phyloP scores from a whole-genome alignment of 2,888 invertebrate species.

The Napeogenes inachia region DNA sequence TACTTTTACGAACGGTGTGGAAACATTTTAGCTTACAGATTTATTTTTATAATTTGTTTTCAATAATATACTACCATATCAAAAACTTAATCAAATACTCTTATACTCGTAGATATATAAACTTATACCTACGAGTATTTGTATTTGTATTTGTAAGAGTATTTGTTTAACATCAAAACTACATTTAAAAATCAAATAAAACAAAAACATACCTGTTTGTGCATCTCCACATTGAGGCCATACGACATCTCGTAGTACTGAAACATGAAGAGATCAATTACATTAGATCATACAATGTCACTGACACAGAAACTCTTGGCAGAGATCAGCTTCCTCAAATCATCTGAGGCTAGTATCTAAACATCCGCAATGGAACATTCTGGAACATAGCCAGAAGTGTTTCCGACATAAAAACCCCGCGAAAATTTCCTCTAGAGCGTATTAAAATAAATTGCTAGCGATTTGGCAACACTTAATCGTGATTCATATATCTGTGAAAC shows the following conservation, averaged over 20 bases:
- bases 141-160: too few species aligned
- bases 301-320: conserved; percentile 68
- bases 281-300: conserved; percentile 39
- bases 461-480: conserved; percentile 78
- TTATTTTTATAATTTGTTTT: too few species aligned
- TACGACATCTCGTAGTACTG: conserved; percentile 99
- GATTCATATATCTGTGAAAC: conserved; percentile 71
- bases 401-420: conserved; percentile 75
- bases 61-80: too few species aligned
- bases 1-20: conserved; percentile 43
- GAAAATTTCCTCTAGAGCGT: conserved; percentile 72
- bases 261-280: conserved; percentile 76
- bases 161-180: conserved; percentile 6
- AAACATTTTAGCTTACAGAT: conserved; percentile 32
- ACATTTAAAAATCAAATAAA: conserved; percentile 10
- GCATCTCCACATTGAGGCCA: conserved; percentile 98
- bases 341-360: conserved; percentile 71
- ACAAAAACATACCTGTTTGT: conserved; percentile 89
- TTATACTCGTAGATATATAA: too few species aligned
- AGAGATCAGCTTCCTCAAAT: conserved; percentile 72
- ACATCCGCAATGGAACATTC: conserved; percentile 70
- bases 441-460: conserved; percentile 77
- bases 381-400: conserved; percentile 71
- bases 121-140: too few species aligned
- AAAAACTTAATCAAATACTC: too few species aligned